These are phyloP conservation scores for Doryteuthis pealeii DNA, from an alignment of 1,140 invertebrate species.

Conservation along the genomic window DNA sequence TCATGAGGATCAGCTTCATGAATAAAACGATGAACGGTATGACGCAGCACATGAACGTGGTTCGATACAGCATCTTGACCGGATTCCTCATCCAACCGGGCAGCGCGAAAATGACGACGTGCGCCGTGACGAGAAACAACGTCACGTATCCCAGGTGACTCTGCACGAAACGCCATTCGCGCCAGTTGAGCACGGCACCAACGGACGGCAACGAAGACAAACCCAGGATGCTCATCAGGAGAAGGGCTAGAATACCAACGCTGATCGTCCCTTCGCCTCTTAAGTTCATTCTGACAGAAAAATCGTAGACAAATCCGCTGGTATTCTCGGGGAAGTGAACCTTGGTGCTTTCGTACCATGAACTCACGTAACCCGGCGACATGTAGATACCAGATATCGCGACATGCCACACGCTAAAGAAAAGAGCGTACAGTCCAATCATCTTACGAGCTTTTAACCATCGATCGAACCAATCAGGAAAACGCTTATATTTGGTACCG, in stretches of 20 bases:
- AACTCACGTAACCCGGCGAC: constrained; percentile 49
- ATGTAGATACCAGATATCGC: constrained; percentile 48
- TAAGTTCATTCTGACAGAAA: constrained; percentile 9
- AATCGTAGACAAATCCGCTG: no score
- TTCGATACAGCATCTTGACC: constrained; percentile 31
- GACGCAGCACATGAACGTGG: constrained; percentile 43
- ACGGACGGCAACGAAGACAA: constrained; percentile 49
- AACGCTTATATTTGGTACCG: constrained; percentile 51
- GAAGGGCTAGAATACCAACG: constrained; percentile 42
- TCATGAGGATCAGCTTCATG: constrained; percentile 31
- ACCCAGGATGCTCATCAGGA: constrained; percentile 44
- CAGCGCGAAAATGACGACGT: constrained; percentile 45
- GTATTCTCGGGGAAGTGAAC: no score
- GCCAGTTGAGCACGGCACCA: constrained; percentile 45
- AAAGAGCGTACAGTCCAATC: constrained; percentile 49
- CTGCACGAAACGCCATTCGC: constrained; percentile 53
- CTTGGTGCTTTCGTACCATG: constrained; percentile 36
- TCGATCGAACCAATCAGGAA: constrained; percentile 51
- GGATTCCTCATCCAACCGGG: constrained; percentile 33
- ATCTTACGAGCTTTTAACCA: constrained; percentile 54
- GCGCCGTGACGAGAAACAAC: constrained; percentile 38
- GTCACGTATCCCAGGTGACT: constrained; percentile 45
- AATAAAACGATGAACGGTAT: constrained; percentile 42
- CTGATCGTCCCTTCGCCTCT: constrained; percentile 47
- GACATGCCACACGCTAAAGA: constrained; percentile 41